phyloP scores from a whole-genome alignment of 1,140 invertebrate species.

The Teleopsis dalmanni region DNA sequence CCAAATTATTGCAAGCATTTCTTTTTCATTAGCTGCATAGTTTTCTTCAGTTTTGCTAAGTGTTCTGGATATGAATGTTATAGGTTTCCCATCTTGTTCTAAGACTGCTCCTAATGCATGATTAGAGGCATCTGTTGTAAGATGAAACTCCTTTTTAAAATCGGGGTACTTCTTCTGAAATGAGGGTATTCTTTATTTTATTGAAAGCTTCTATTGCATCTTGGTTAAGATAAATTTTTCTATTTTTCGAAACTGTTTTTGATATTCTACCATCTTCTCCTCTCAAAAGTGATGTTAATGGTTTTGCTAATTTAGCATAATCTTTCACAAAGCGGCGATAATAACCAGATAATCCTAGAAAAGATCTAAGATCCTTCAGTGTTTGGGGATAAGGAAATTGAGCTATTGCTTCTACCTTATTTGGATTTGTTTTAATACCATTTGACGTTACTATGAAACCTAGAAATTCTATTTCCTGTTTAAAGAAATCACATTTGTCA shows the following conservation, averaged over 20 bases:
- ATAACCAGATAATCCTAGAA: slow-evolving; percentile 28
- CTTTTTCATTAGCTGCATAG: slow-evolving; percentile 10
- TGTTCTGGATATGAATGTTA: slow-evolving; percentile 39
- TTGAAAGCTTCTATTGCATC: slow-evolving; percentile 8
- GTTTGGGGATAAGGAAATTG: slow-evolving; percentile 11
- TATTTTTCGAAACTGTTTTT: slow-evolving; percentile 7
- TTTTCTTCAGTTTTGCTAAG: slow-evolving; percentile 18
- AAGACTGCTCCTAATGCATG: slow-evolving; percentile 13
- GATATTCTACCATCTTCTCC: slow-evolving; percentile 4
- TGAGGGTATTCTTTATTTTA: slow-evolving; percentile 10
- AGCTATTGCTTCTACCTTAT: slow-evolving; percentile 10
- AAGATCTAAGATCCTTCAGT: slow-evolving; percentile 10
- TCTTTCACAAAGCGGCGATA: slow-evolving; percentile 24
- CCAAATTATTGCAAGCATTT: slow-evolving; percentile 13
- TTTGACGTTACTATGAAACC: slow-evolving; percentile 15
- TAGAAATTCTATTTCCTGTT: slow-evolving; percentile 17
- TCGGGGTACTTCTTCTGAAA: slow-evolving; percentile 21
- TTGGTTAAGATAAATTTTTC: neutral
- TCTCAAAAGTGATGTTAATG: slow-evolving; percentile 18
- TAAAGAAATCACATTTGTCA: slow-evolving; percentile 43
- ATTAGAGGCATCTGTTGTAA: slow-evolving; percentile 14
- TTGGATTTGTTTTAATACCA: slow-evolving; percentile 15
- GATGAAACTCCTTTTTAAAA: slow-evolving; percentile 25
- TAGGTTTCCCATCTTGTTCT: slow-evolving; percentile 17
- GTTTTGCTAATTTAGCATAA: slow-evolving; percentile 16